Conservation (phyloP, 2,797 vertebrate genomes). For the Lemur catta region DNA sequence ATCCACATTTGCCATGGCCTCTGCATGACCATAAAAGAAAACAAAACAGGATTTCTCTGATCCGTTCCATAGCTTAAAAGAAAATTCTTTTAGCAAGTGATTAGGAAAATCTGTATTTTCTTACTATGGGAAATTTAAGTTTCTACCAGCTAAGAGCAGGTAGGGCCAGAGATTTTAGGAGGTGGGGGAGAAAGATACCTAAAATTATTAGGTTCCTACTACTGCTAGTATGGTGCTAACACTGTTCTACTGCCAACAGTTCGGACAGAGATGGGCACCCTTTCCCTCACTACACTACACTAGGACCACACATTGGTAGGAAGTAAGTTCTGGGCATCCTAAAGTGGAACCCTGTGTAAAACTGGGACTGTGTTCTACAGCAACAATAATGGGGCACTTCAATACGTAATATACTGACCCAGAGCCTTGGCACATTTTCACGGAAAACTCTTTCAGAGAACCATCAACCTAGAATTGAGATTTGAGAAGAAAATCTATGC, state of each 20-base stretch:
- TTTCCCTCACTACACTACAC: not conserved
- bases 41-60: constrained; percentile 12
- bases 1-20: not conserved
- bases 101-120: constrained; percentile 33
- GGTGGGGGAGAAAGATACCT: not conserved
- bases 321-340: not conserved
- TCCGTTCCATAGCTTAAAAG: not conserved
- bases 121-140: not conserved
- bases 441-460: not conserved
- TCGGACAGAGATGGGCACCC: not conserved
- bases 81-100: constrained; percentile 29
- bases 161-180: not conserved
- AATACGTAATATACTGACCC: not conserved
- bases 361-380: not conserved
- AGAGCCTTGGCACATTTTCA: not conserved
- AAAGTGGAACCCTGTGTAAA: not conserved
- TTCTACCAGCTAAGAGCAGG: not conserved
- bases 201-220: not conserved
- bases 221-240: not conserved
- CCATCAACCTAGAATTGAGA: not conserved
- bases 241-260: not conserved
- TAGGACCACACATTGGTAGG: not conserved
- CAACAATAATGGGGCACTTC: too few species aligned
- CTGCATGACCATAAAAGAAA: not conserved
- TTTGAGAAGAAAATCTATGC: not conserved